Base-by-base conservation (phyloP, 2,888 invertebrate genomes). In the Minunthozetes semirufus region DNA sequence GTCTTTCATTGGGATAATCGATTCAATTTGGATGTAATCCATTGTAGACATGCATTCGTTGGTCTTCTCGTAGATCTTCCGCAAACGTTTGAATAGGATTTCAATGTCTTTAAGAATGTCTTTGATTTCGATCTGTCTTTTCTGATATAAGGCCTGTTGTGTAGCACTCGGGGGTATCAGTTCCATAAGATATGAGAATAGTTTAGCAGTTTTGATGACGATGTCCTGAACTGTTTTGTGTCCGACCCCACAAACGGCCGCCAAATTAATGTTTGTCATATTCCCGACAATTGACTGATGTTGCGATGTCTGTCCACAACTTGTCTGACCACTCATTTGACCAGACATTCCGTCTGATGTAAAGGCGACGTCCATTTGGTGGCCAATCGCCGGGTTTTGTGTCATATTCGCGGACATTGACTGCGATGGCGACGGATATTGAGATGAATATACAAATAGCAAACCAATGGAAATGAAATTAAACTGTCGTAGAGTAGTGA, bases 151-250 rank as follows among this genome's bases (percentile, higher is more conserved):
- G 4, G 89, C 90, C 80, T 89, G 90, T 0, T 88, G 86, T 11
- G 91, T 92, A 0, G 87, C 87, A 81, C 85, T 86, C 6, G 86
- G 86, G 53, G 86, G 84, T 85, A 86, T 82, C 0, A 94, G 89
- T 27, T 89, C 87, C 85, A 92, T 93, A 8, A 96, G 85, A 0
- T 90, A 89, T 80, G 91, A 90, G 81, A 96, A 95, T 0, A 95
- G 89, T 82, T 96, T 96, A 80, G 91, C 89, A 1, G 93, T 93
- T 80, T 94, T 88, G 78, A 90, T 90, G 0, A 94, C 92, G 80
- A 96, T 93, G 81, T 96, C 96, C 82, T 95, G 94, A 0, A 95
- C 94, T 9, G 93, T 93, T 83, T 96, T 96, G 83, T 95, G 95
- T 0, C 96, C 96, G 80, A 92, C 88, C 78, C 92, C 88, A 86